Conservation (phyloP, 1,140 invertebrate species). For the Sycophila sp. region DNA sequence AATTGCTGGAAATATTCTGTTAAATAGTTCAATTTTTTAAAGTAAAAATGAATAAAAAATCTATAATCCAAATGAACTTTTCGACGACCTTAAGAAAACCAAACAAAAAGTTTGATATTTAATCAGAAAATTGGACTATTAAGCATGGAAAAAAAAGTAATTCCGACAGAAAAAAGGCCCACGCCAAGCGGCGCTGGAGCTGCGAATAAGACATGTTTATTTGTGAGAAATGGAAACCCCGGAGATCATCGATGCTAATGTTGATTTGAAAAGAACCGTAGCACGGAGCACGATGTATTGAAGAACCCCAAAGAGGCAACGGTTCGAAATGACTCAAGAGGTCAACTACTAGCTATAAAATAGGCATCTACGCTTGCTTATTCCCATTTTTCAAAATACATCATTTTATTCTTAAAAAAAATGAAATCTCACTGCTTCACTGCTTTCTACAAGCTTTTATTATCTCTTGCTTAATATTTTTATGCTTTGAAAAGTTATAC, state of each 20-base stretch:
- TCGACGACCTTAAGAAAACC: not conserved
- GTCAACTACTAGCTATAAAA: no score
- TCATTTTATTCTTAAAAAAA: conserved; percentile 12
- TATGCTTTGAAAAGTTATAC: not conserved
- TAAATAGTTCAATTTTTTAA: not conserved
- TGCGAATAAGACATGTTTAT: conserved; percentile 1
- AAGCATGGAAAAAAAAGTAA: not conserved
- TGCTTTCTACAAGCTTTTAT: conserved; percentile 41
- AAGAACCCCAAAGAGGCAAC: conserved; percentile 28
- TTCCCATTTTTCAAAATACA: conserved; percentile 33
- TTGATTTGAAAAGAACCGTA: not conserved
- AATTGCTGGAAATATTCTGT: not conserved
- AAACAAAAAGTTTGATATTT: not conserved
- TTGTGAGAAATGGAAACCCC: not conserved
- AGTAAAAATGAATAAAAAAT: not conserved
- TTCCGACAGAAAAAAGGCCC: conserved; percentile 4
- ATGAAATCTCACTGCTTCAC: conserved; percentile 45
- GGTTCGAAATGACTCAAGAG: conserved; percentile 45
- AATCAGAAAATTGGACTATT: not conserved
- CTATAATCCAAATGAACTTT: not conserved
- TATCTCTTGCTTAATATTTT: conserved; percentile 29
- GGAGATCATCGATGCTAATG: not conserved
- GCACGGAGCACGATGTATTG: not conserved
- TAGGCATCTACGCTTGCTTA: not conserved
- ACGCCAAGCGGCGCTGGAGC: conserved; percentile 1